Evolutionary conservation across 2,888 invertebrate species (phyloP).

Genomic region (Falcaria lacertinaria): DNA sequence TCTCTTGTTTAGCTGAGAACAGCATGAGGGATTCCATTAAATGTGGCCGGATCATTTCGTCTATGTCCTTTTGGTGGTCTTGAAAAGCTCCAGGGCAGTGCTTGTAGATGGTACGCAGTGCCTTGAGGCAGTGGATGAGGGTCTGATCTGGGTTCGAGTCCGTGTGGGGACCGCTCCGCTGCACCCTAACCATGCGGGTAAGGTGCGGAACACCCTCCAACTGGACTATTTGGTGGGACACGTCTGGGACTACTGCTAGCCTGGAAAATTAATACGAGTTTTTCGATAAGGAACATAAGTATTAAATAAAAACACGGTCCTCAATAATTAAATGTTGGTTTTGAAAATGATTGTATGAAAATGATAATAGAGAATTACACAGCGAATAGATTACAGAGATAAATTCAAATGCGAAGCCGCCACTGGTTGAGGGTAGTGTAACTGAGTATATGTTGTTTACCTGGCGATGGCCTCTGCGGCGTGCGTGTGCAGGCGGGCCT

Average conservation of each 20-base stretch:
- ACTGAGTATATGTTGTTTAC: conserved; percentile 44
- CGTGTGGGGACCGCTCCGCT: conserved; percentile 51
- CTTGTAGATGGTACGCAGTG: conserved; percentile 68
- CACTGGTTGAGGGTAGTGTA: neutral
- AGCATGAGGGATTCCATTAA: conserved; percentile 88
- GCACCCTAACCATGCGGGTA: conserved; percentile 83
- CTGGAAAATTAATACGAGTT: conserved; percentile 46
- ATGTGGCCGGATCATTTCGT: conserved; percentile 86
- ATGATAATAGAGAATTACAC: no score
- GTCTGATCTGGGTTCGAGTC: conserved; percentile 67
- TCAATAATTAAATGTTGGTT: no score
- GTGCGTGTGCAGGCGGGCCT: conserved; percentile 87
- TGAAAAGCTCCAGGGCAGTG: conserved; percentile 60
- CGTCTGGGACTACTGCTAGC: conserved; percentile 83
- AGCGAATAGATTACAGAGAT: no score
- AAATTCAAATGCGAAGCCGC: no score
- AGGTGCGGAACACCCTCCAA: conserved; percentile 83
- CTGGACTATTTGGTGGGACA: conserved; percentile 84
- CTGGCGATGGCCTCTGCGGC: conserved; percentile 90
- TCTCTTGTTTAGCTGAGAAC: conserved; percentile 89
- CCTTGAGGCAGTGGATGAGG: conserved; percentile 67
- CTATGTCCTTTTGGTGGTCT: conserved; percentile 79
- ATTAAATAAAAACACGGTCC: no score
- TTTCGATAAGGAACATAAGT: no score
- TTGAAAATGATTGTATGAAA: neutral